Percentiles rank a stretch among this genome's conserved stretches.
phyloP scores from a whole-genome alignment of 2,888 invertebrate genomes.

The Noctua comes region DNA sequence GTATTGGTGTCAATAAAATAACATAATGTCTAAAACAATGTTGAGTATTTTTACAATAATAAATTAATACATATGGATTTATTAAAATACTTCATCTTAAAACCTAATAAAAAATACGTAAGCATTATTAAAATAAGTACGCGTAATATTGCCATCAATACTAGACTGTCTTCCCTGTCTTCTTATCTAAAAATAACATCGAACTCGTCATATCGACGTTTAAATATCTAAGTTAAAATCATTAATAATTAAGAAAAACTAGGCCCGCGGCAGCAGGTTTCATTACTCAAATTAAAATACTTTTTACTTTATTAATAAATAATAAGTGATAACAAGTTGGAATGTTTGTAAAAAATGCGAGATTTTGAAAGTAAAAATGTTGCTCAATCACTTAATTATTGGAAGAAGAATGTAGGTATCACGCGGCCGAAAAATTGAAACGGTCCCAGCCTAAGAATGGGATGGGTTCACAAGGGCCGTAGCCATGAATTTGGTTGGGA shows the following conservation, averaged over 20 bases:
- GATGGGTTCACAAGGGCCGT: too few species aligned
- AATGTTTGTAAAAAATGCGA: conserved; percentile 68
- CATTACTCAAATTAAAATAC: conserved; percentile 38
- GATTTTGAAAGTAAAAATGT: conserved; percentile 14
- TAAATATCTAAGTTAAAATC: conserved; percentile 28
- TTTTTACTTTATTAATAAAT: conserved; percentile 45
- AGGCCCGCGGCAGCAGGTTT: conserved; percentile 26
- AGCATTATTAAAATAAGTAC: conserved; percentile 75
- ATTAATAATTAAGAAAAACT: conserved; percentile 36
- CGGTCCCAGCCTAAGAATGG: too few species aligned
- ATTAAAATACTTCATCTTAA: conserved; percentile 68
- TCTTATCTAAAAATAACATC: conserved; percentile 46
- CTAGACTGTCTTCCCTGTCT: conserved; percentile 60
- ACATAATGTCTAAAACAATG: conserved; percentile 42
- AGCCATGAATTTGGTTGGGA: too few species aligned
- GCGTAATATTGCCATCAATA: conserved; percentile 73
- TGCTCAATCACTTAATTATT: background rate
- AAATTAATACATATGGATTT: conserved; percentile 61
- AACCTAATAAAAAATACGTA: conserved; percentile 70
- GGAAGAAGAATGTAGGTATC: background rate
- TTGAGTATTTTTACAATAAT: conserved; percentile 68
- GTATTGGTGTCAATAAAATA: conserved; percentile 20
- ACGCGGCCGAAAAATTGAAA: conserved; percentile 11
- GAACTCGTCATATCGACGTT: conserved; percentile 17
- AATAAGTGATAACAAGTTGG: conserved; percentile 66